Conservation (phyloP, 2,113 vertebrate species). For the Eretmochelys imbricata region DNA sequence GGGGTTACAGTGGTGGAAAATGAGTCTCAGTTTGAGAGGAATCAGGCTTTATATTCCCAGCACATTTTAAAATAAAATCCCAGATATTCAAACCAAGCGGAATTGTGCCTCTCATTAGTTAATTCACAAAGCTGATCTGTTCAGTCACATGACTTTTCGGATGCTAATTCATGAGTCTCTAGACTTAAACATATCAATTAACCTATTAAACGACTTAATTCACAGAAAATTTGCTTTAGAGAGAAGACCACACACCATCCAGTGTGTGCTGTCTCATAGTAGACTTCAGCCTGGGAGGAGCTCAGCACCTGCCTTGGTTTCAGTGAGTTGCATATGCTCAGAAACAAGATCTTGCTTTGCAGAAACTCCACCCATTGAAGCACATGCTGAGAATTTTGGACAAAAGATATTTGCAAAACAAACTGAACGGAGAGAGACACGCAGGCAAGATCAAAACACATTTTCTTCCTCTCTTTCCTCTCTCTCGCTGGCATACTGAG, state of each 20-base stretch:
- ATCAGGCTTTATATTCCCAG: background rate
- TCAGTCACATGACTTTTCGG: background rate
- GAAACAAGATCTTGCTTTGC: background rate
- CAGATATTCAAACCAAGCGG: background rate
- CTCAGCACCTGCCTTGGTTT: background rate
- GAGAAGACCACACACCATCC: background rate
- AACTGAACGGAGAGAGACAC: background rate
- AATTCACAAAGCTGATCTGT: background rate
- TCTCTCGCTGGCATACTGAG: background rate
- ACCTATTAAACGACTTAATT: background rate
- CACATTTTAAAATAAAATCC: background rate
- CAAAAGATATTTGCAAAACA: background rate
- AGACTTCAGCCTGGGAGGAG: background rate
- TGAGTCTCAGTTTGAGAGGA: background rate
- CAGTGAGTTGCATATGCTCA: background rate
- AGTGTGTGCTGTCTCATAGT: background rate
- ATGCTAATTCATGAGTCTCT: background rate
- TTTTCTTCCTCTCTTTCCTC: background rate
- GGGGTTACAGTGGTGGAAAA: background rate
- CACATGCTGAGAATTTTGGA: background rate
- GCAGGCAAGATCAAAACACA: background rate
- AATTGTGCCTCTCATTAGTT: background rate
- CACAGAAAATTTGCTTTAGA: background rate
- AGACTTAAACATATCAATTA: background rate
- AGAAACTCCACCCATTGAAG: too few species aligned